phyloP scores from a whole-genome alignment of 2,113 vertebrate species.

The Columba livia region DNA sequence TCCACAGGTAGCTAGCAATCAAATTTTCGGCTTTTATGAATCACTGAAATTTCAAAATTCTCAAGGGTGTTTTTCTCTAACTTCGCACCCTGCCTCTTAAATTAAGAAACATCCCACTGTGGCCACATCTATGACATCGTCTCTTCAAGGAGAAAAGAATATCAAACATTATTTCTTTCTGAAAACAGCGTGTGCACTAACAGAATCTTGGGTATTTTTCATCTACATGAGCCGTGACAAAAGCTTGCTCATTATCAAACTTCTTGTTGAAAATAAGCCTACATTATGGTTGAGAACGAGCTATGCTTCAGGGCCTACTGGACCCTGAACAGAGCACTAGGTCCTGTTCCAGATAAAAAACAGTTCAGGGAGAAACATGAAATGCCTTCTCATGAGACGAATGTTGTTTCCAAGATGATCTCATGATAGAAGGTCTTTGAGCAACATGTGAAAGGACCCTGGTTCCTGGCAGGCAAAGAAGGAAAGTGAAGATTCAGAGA shows the following conservation, averaged over 20 bases:
- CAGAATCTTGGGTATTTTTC: background rate
- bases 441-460: background rate
- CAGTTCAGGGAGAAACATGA: background rate
- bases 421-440: background rate
- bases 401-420: background rate
- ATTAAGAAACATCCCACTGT: background rate
- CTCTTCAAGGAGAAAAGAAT: constrained; percentile 4
- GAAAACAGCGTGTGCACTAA: constrained; percentile 5
- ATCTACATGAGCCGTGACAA: background rate
- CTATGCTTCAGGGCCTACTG: background rate
- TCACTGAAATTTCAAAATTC: background rate
- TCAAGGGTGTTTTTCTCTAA: constrained; percentile 34
- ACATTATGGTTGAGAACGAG: background rate
- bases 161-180: constrained; percentile 9
- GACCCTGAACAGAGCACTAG: background rate
- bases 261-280: background rate
- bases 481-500: background rate
- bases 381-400: background rate
- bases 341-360: background rate
- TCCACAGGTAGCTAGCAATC: background rate
- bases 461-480: background rate
- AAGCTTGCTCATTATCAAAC: background rate
- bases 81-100: constrained; percentile 7
- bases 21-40: background rate
- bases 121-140: background rate